Evolutionary conservation across 2,888 invertebrate species (phyloP), one percentile per base, ranked within the genome.

Genomic region (Trissoscelio sp.): DNA sequence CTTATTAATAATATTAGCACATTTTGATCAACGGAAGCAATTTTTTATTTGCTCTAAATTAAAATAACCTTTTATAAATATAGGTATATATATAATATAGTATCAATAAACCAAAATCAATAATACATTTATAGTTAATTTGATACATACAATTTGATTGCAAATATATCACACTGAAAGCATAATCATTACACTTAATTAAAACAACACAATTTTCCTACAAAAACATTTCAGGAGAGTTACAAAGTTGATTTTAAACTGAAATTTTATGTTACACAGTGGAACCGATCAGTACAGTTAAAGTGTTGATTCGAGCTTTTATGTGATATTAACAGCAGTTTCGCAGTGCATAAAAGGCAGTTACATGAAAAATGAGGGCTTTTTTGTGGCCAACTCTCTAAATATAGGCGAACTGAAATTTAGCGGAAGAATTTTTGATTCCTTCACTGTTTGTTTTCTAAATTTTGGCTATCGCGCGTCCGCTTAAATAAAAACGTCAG

Each of bases 401-500:
- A 22, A 48, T 48, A 48, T 22, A 48, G 22, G n/a, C 3, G 0
- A 24, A 24, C 22, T 57, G 57, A 69, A 72, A 51, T 53, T 60
- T n/a, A 9, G n/a, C 44, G 42, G 51, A 42, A 72, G 39, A 51
- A 39, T 44, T 16, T 53, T 34, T 22, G 57, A 58, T 70, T 51
- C 24, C 9, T 22, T 16, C 2, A 24, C 22, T 34, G 46, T 73
- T 66, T 58, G 66, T 75, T 67, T 31, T 22, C 48, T 46, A 37
- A 74, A 64, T 73, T 62, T 48, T 62, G 12, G 39, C 44, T 37
- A 20, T 37, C 53, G 44, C 48, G 34, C 62, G 60, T 60, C 39
- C 42, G 44, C 39, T 58, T 58, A 48, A 75, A 75, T 58, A 58
- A 67, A 75, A 60, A 75, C 37, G 31, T 48, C 75, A 57, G 46